Conservation (phyloP, 2,888 invertebrate species). For the Salticus scenicus region DNA sequence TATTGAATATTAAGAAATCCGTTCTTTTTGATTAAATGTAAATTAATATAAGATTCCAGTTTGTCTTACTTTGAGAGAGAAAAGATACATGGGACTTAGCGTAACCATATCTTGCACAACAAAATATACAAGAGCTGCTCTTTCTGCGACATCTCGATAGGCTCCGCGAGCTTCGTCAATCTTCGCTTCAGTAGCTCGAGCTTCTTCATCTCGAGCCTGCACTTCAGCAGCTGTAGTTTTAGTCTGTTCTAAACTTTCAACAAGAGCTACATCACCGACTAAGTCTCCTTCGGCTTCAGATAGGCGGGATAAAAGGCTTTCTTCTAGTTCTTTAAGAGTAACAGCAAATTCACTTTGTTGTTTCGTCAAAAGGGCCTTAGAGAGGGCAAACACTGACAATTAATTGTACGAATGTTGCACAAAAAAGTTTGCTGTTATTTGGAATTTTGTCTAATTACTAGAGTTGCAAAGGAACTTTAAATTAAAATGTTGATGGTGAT, state of each 20-base stretch:
- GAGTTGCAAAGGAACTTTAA: too few relatives aligned
- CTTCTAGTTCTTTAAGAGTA: slow-evolving; percentile 92
- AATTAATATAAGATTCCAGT: too few relatives aligned
- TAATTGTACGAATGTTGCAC: too few relatives aligned
- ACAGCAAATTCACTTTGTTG: slow-evolving; percentile 99
- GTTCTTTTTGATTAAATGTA: too few relatives aligned
- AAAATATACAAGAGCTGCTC: slow-evolving; percentile 95
- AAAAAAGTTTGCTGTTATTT: too few relatives aligned
- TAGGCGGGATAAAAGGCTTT: slow-evolving; percentile 90
- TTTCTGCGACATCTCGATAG: slow-evolving; percentile 92
- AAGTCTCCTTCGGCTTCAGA: slow-evolving; percentile 96
- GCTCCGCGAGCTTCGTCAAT: slow-evolving; percentile 95
- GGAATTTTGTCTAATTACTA: too few relatives aligned
- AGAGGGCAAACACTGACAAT: background rate
- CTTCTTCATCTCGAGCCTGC: slow-evolving; percentile 92
- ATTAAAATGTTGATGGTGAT: background rate
- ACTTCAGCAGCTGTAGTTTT: slow-evolving; percentile 97
- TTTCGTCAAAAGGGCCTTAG: slow-evolving; percentile 89
- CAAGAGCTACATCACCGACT: slow-evolving; percentile 93
- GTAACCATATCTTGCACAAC: slow-evolving; percentile 96
- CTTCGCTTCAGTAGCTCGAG: slow-evolving; percentile 91
- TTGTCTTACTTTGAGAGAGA: slow-evolving; percentile 90
- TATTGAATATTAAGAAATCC: too few relatives aligned
- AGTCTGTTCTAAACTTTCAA: slow-evolving; percentile 96
- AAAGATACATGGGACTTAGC: slow-evolving; percentile 97